Conservation (phyloP, 2,113 vertebrate species). For the Narcine bancroftii region DNA sequence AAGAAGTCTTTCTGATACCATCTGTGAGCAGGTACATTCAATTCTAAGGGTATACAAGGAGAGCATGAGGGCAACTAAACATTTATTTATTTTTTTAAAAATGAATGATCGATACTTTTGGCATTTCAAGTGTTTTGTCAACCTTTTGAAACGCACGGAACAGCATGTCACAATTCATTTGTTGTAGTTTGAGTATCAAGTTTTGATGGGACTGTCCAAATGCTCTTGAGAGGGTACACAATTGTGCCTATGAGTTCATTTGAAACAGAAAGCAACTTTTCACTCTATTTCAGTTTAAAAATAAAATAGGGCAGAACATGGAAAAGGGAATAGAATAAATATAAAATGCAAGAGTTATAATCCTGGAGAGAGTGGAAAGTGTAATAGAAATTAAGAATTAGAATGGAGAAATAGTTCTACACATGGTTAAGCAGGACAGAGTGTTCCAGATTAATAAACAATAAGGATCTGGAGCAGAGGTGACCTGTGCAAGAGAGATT, state of each 20-base stretch:
- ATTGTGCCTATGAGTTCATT: too few relatives aligned
- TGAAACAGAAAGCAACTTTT: background rate
- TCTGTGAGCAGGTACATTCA: slow-evolving; percentile 15
- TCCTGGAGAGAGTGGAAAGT: too few relatives aligned
- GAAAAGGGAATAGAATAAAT: too few relatives aligned
- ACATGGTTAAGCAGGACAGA: too few relatives aligned
- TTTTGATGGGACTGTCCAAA: background rate
- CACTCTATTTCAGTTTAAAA: too few relatives aligned
- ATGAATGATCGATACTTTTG: background rate
- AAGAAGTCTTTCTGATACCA: slow-evolving; percentile 23
- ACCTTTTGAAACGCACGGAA: background rate
- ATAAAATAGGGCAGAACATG: too few relatives aligned
- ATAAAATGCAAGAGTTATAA: too few relatives aligned
- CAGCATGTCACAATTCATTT: background rate
- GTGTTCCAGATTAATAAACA: too few relatives aligned
- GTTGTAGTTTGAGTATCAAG: background rate
- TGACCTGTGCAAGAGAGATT: too few relatives aligned
- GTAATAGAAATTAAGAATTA: too few relatives aligned
- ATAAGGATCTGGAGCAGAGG: too few relatives aligned
- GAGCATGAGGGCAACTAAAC: background rate
- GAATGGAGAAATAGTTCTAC: too few relatives aligned
- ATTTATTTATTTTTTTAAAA: background rate
- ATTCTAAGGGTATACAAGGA: background rate
- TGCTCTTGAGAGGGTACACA: background rate
- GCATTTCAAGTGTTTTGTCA: background rate